Base-by-base conservation (phyloP, 2,888 invertebrate species). In the Trypoxylon attenuatum region DNA sequence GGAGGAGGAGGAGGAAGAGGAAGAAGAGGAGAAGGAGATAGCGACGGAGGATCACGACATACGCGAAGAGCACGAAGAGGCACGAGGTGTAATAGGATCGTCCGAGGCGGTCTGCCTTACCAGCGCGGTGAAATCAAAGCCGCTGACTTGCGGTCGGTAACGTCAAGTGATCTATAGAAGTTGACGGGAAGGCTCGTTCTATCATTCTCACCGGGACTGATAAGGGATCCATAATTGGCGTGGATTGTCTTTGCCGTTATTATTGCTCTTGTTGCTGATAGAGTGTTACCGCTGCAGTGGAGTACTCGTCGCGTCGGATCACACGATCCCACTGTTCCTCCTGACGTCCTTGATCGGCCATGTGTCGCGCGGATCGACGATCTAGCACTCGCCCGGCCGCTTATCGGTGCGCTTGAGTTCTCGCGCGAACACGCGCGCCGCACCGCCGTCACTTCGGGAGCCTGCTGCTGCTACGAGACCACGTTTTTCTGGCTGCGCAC, bases 181-280 rank as follows among this genome's bases (percentile, higher is more conserved):
- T n/a, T n/a, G n/a, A n/a, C n/a, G n/a, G n/a, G n/a, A n/a, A n/a
- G n/a, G n/a, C n/a, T n/a, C n/a, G n/a, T n/a, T n/a, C n/a, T n/a
- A n/a, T n/a, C n/a, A 64, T 59, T 66, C 64, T 55, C 61, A 46
- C 56, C 59, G 66, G 62, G 64, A 61, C 69, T 47, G 75, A 75
- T 74, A 75, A 74, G 67, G 59, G 55, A 55, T 42, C 29, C 10
- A 8, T n/a, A 13, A 6, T 3, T 8, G 5, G 8, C n/a, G n/a
- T n/a, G n/a, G n/a, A n/a, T n/a, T n/a, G n/a, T n/a, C n/a, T n/a
- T n/a, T n/a, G n/a, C n/a, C n/a, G n/a, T n/a, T n/a, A n/a, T n/a
- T n/a, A n/a, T n/a, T n/a, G n/a, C n/a, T n/a, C n/a, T n/a, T n/a
- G n/a, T n/a, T n/a, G n/a, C n/a, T n/a, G n/a, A n/a, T n/a, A n/a